Percentiles rank a stretch among this genome's conserved stretches.
Conservation (phyloP, 2,113 vertebrate genomes). For the Meriones unguiculatus region DNA sequence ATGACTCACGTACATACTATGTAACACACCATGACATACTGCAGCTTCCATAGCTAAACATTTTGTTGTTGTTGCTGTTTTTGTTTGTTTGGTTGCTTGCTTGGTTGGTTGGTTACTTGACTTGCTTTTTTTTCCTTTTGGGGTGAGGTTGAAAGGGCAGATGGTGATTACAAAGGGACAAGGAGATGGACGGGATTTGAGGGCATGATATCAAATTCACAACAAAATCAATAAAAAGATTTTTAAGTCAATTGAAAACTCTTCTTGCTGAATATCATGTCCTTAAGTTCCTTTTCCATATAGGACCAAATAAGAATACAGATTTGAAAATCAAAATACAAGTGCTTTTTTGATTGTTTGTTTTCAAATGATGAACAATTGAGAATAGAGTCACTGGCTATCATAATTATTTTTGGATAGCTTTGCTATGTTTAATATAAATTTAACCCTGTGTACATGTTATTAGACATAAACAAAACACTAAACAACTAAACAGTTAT, state of each 20-base stretch:
- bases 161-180: neutral
- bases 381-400: neutral
- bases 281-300: neutral
- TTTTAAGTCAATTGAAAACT: neutral
- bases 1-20: neutral
- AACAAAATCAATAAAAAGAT: neutral
- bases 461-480: constrained; percentile 64
- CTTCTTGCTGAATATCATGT: neutral
- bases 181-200: neutral
- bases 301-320: neutral
- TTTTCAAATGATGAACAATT: neutral
- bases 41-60: neutral
- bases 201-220: neutral
- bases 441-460: constrained; percentile 60
- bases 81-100: neutral
- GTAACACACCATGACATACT: neutral
- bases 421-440: constrained; percentile 67
- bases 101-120: no score
- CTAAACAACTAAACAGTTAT: constrained; percentile 60
- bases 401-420: neutral
- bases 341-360: neutral
- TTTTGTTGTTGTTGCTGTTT: neutral
- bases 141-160: neutral
- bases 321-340: constrained; percentile 46
- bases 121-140: neutral